Base-by-base conservation (phyloP, 2,888 invertebrate genomes). In the Apotomis capreana region DNA sequence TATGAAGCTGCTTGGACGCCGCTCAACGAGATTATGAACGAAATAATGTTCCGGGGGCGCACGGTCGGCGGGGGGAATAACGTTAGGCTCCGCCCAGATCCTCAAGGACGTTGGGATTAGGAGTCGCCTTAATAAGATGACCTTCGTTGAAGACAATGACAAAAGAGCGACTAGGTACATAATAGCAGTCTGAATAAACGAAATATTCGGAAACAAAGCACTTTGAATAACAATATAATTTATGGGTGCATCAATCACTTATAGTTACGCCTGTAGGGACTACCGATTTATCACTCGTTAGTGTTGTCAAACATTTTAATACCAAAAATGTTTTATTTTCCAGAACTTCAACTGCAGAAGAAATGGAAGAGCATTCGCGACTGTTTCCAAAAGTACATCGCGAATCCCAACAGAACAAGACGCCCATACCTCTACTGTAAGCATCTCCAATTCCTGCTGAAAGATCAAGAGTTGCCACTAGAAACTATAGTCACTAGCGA, bases 291-390 rank as follows among this genome's bases (percentile, higher is more conserved):
- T 64, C 44, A 26, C 12, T 40, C n/a, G 12, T 9, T 40, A 37
- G 37, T 15, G 36, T 64, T 54, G 52, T 55, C 51, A 40, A 44
- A 44, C 26, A 15, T 46, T 15, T 70, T 54, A 36, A 60, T 69
- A 59, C 61, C 3, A 36, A 58, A 64, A 13, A 12, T 5, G 65
- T 40, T 69, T 62, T 74, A 78, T 78, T 69, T 89, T 87, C 71
- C 87, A 93, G 93, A 91, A 81, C 80, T 91, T 5, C 91, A 92
- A 79, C 83, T 93, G 6, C 92, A 92, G 78, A 92, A 91, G 81
- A 93, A 92, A 83, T 93, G 92, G 92, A 93, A 92, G 76, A 89
- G 92, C 76, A 88, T 92, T 12, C 81, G 91, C 44, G 93, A 93
- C 74, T 89, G 89, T 75, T 92, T 88, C 74, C 86, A 87, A 74